A percentile compares a stretch with the other conserved stretches of the same genome.
phyloP scores from a whole-genome alignment of 2,797 vertebrate genomes.

The Rhinichthys osculus region DNA sequence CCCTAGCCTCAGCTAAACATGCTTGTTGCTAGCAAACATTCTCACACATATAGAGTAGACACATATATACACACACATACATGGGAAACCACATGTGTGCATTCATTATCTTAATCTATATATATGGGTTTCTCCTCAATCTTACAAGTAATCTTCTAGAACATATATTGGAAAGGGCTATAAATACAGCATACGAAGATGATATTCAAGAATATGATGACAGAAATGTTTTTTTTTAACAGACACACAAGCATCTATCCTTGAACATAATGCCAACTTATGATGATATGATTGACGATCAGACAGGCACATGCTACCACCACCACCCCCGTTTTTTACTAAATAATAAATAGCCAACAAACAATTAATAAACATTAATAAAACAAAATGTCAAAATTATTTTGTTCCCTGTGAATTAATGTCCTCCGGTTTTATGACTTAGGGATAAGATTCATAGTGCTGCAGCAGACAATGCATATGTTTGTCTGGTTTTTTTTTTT shows the following conservation, averaged over 20 bases:
- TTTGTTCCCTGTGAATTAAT: not conserved
- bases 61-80: conserved; percentile 27
- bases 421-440: not conserved
- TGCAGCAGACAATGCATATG: not conserved
- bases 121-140: not conserved
- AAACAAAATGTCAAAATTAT: not conserved
- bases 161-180: not conserved
- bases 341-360: not conserved
- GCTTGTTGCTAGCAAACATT: conserved; percentile 54
- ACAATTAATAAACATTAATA: not conserved
- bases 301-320: no score
- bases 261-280: not conserved
- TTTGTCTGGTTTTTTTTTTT: not conserved
- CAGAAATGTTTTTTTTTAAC: not conserved
- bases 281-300: no score
- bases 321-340: no score
- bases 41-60: conserved; percentile 39
- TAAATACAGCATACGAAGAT: not conserved
- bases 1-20: conserved; percentile 63
- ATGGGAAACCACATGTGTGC: not conserved
- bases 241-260: not conserved
- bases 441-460: not conserved
- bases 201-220: conserved; percentile 2
- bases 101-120: conserved; percentile 7
- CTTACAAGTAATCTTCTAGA: not conserved